Evolutionary conservation across 1,140 invertebrate species (phyloP).

Genomic region (Calycopis cecrops): DNA sequence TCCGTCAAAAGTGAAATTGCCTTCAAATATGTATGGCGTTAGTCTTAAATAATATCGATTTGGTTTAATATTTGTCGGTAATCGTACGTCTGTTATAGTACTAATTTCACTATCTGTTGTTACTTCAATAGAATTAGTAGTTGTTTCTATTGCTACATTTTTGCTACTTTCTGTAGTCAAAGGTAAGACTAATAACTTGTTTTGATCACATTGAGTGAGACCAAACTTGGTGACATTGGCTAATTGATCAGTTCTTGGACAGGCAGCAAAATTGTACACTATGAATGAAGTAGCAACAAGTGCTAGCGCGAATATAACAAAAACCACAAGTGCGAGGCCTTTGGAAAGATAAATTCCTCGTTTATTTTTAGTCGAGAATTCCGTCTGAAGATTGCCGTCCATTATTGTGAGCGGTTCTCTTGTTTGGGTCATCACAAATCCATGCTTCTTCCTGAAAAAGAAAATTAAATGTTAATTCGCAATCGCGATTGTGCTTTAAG

Average conservation of each 20-base stretch:
- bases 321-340: conserved; percentile 67
- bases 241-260: conserved; percentile 67
- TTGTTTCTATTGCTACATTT: conserved; percentile 48
- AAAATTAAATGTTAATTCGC: conserved; percentile 15
- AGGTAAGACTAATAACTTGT: conserved; percentile 60
- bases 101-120: conserved; percentile 33
- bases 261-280: conserved; percentile 82
- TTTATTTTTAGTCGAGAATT: conserved; percentile 67
- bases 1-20: conserved; percentile 87
- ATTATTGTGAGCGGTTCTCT: conserved; percentile 65
- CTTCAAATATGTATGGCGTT: conserved; percentile 81
- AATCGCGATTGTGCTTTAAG: too few relatives aligned
- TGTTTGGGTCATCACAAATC: conserved; percentile 63
- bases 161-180: conserved; percentile 49
- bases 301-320: conserved; percentile 70
- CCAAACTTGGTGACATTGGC: conserved; percentile 61
- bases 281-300: conserved; percentile 78
- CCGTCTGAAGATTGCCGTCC: conserved; percentile 63
- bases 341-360: conserved; percentile 69
- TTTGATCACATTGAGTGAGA: conserved; percentile 51
- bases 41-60: conserved; percentile 82
- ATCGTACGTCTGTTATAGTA: conserved; percentile 76
- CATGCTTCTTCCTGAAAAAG: conserved; percentile 44
- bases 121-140: conserved; percentile 29
- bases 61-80: conserved; percentile 80